These are phyloP conservation scores for Rhinopomastus cyanomelas DNA, from an alignment of 2,113 vertebrate genomes.

Conservation along the genomic window DNA sequence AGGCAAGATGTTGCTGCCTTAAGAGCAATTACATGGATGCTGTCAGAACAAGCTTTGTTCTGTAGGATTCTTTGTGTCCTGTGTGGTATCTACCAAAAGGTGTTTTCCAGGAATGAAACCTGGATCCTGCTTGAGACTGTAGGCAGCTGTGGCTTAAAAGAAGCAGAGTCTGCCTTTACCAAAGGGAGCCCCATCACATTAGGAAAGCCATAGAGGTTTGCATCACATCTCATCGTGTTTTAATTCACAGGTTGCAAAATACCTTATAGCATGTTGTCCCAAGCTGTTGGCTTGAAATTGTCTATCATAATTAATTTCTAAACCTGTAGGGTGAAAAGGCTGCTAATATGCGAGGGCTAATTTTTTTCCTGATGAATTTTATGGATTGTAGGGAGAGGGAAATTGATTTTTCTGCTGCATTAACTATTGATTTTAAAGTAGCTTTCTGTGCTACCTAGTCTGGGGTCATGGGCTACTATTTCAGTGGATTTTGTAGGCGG, in stretches of 20 bases:
- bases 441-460: constrained; percentile 20
- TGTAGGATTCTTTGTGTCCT: neutral
- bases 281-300: constrained; percentile 30
- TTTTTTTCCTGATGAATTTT: constrained; percentile 59
- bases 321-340: neutral
- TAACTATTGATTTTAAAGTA: constrained; percentile 61
- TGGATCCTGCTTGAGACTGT: neutral
- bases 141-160: neutral
- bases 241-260: constrained; percentile 10
- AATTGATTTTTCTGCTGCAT: constrained; percentile 67
- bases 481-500: constrained; percentile 37
- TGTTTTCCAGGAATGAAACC: neutral
- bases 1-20: neutral
- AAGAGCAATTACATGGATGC: neutral
- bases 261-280: neutral
- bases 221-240: neutral
- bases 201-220: neutral
- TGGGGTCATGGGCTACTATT: constrained; percentile 27
- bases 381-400: constrained; percentile 35
- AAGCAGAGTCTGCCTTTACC: neutral
- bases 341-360: constrained; percentile 24
- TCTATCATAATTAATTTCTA: constrained; percentile 43
- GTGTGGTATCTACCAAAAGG: neutral
- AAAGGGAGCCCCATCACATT: neutral
- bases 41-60: neutral